These are phyloP conservation scores for Accipiter cooperii DNA, from an alignment of 2,113 vertebrate species.

Conservation along the genomic window DNA sequence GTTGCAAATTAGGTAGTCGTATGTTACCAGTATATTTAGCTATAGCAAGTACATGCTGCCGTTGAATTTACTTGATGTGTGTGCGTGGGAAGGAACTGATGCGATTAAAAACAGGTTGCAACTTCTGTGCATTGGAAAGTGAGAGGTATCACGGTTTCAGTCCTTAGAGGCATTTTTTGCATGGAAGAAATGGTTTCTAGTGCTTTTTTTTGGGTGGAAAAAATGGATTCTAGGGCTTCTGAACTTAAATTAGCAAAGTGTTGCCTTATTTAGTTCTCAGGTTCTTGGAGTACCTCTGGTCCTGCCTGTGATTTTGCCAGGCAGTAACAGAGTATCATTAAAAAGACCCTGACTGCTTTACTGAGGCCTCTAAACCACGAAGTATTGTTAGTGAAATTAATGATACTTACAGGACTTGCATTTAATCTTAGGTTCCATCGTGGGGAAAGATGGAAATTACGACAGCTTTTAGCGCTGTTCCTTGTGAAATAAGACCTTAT, in stretches of 20 bases:
- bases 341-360: neutral
- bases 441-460: neutral
- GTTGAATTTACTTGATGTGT: neutral
- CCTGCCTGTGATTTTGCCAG: neutral
- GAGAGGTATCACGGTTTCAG: neutral
- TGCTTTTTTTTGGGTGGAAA: neutral
- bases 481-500: neutral
- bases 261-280: neutral
- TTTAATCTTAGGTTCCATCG: neutral
- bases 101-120: neutral
- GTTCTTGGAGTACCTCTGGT: neutral
- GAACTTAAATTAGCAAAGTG: neutral
- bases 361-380: neutral
- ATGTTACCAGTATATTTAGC: conserved; percentile 26
- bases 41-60: conserved; percentile 2
- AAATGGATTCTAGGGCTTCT: neutral
- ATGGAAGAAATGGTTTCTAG: neutral
- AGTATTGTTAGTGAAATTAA: neutral
- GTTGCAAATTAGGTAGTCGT: neutral
- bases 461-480: neutral
- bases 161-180: neutral
- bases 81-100: conserved; percentile 17
- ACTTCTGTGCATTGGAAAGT: neutral
- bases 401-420: neutral
- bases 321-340: neutral